Base-by-base conservation (phyloP, 2,888 invertebrate species). In the Dexiosoma caninum region DNA sequence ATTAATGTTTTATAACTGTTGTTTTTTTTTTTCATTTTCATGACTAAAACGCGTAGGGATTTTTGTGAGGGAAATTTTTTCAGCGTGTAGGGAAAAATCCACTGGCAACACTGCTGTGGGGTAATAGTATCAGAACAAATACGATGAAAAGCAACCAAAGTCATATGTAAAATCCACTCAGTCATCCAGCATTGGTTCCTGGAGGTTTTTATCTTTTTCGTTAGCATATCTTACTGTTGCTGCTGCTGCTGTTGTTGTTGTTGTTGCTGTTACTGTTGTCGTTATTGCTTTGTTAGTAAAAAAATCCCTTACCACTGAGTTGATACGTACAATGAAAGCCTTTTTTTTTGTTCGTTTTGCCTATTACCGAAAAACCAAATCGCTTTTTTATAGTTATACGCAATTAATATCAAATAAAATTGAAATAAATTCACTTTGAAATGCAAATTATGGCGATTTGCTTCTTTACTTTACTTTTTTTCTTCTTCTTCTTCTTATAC, bases 361-460 rank as follows among this genome's bases (percentile, higher is more conserved):
- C 62, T 49, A 70, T 77, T 77, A 40, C 60, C 71, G 23, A 60
- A 72, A 69, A 72, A 42, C 60, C 23, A 71, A 55, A 64, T 55
- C 72, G 62, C 12, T 19, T 42, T 77, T 77, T 64, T 62, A 55
- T 85, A 85, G 86, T 86, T 87, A 84, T 87, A 83, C 85, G 90
- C 89, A 89, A 89, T 89, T 89, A 89, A 89, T 90, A 89, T 90
- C 90, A 89, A 90, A 90, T 88, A 89, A 88, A 90, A 90, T 88
- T 88, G 88, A 90, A 90, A 89, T 89, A 90, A 90, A 90, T 90
- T 89, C 86, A 84, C 86, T 86, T 86, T 85, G 85, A 86, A 86
- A 86, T 87, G 87, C 86, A 87, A 87, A 87, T 87, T 85, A 86
- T 86, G 85, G 85, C 86, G 85, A 86, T 86, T 85, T 84, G 84